Conservation (phyloP, 2,113 vertebrate genomes). For the Semnornis frantzii region DNA sequence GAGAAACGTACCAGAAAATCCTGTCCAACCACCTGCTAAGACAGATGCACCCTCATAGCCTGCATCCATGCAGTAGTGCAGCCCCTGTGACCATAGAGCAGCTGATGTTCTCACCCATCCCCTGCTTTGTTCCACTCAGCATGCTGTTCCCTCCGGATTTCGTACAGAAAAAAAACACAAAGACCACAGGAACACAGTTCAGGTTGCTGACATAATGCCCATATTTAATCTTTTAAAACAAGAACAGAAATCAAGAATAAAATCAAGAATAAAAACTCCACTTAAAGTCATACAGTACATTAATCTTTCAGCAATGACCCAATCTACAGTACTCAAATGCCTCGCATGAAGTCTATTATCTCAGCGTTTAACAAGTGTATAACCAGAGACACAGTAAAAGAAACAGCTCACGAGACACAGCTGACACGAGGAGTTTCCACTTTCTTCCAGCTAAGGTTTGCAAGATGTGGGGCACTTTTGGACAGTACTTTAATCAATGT, state of each 20-base stretch:
- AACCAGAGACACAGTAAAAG: conserved; percentile 75
- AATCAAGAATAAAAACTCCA: conserved; percentile 78
- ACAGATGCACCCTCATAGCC: neutral
- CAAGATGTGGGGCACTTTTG: conserved; percentile 51
- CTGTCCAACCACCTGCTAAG: no score
- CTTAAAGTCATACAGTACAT: conserved; percentile 79
- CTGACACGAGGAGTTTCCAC: conserved; percentile 70
- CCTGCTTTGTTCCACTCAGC: neutral
- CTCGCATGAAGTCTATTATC: conserved; percentile 69
- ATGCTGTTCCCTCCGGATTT: neutral
- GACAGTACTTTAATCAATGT: conserved; percentile 24
- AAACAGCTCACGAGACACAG: conserved; percentile 74
- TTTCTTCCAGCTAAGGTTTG: conserved; percentile 51
- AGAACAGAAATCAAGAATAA: conserved; percentile 75
- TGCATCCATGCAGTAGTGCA: neutral
- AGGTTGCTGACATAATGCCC: conserved; percentile 81
- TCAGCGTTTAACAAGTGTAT: conserved; percentile 68
- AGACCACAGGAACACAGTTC: conserved; percentile 40
- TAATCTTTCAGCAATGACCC: conserved; percentile 72
- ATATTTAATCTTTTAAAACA: conserved; percentile 76
- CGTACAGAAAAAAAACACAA: neutral
- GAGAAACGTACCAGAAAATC: no score
- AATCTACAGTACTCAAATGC: conserved; percentile 72
- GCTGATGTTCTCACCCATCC: neutral
- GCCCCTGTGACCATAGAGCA: neutral